Evolutionary conservation across 2,113 vertebrate species (phyloP).

Genomic region (Carollia perspicillata): DNA sequence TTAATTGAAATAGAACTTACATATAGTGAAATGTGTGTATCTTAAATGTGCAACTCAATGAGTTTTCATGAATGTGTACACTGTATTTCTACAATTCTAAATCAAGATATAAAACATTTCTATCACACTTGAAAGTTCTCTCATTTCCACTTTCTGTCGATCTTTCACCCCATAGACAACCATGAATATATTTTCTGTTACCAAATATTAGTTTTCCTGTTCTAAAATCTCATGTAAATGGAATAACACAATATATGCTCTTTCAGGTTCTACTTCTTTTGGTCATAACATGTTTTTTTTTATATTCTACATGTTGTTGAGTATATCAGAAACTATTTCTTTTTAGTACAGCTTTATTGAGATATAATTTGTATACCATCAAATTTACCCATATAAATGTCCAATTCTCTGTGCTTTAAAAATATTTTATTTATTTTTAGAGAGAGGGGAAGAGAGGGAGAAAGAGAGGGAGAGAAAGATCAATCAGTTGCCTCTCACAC

Average conservation of each 20-base stretch:
- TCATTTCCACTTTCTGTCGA: constrained; percentile 28
- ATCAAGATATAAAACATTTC: constrained; percentile 20
- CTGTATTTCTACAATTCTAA: not conserved
- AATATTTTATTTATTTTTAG: too few species aligned
- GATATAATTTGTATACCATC: not conserved
- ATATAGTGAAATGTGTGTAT: not conserved
- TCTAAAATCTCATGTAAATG: not conserved
- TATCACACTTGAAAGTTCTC: not conserved
- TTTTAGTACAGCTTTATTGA: not conserved
- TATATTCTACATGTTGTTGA: not conserved
- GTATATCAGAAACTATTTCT: not conserved
- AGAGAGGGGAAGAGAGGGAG: too few species aligned
- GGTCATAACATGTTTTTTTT: not conserved
- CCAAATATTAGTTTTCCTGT: not conserved
- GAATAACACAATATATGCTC: not conserved
- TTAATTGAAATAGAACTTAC: not conserved
- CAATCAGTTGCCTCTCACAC: too few species aligned
- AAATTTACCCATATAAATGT: not conserved
- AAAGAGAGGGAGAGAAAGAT: too few species aligned
- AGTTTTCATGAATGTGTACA: not conserved
- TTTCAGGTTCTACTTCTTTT: not conserved
- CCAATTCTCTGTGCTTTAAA: not conserved
- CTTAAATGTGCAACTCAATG: not conserved
- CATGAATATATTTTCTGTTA: not conserved
- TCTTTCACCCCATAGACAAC: not conserved